phyloP scores from a whole-genome alignment of 2,797 vertebrate genomes.

The Phalloptychus januarius region DNA sequence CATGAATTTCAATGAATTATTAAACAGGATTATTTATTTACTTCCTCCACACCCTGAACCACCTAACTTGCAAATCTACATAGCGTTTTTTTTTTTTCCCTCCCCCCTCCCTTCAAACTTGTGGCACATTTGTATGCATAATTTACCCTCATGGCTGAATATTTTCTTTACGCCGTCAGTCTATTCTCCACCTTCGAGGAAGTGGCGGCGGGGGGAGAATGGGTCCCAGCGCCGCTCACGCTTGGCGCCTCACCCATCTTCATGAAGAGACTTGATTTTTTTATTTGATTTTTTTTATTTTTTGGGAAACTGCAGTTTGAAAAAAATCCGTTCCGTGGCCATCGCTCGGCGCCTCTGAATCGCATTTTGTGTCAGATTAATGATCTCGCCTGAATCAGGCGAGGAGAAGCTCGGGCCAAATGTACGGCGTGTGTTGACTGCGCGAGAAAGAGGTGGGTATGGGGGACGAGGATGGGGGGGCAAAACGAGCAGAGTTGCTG shows the following conservation, averaged over 20 bases:
- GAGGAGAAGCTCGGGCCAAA: conserved; percentile 27
- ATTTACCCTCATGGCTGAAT: conserved; percentile 67
- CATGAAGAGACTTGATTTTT: conserved; percentile 23
- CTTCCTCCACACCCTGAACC: conserved; percentile 76
- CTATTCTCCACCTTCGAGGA: conserved; percentile 47
- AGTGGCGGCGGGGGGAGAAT: conserved; percentile 8
- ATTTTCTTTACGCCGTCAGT: conserved; percentile 69
- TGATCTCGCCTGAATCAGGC: conserved; percentile 45
- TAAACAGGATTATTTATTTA: conserved; percentile 84
- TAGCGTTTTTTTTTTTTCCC: conserved; percentile 61
- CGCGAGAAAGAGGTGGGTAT: conserved; percentile 66
- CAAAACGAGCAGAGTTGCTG: conserved; percentile 66
- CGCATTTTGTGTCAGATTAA: conserved; percentile 53
- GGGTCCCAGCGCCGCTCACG: background rate
- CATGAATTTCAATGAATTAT: conserved; percentile 83
- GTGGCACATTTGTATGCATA: conserved; percentile 76
- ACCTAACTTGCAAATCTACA: conserved; percentile 81
- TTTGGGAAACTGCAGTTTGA: conserved; percentile 23
- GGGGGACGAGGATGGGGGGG: too few species aligned
- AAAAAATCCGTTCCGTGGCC: conserved; percentile 28
- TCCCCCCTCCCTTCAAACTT: conserved; percentile 46
- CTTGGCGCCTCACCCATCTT: conserved; percentile 21
- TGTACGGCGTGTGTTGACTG: conserved; percentile 50
- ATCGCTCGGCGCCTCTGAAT: conserved; percentile 25
- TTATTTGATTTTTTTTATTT: too few species aligned